These are phyloP conservation scores for Proctacanthus coquilletti DNA, from an alignment of 1,140 invertebrate species.

Conservation along the genomic window DNA sequence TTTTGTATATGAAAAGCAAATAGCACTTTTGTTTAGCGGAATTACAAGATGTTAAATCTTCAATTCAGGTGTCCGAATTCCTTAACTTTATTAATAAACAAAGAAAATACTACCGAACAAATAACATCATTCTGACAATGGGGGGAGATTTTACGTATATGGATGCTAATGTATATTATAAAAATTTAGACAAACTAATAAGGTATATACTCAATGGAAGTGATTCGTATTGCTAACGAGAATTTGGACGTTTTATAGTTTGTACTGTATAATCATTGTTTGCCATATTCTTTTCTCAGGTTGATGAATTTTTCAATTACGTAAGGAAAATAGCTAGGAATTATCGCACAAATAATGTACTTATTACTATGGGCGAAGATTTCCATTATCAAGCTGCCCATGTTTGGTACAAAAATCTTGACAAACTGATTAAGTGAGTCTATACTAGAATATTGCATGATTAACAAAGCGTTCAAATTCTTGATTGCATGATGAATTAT, in stretches of 20 bases:
- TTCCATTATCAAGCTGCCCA: constrained; percentile 78
- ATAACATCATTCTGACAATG: constrained; percentile 82
- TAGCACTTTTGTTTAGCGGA: too few species aligned
- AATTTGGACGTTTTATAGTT: too few species aligned
- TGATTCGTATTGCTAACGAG: too few species aligned
- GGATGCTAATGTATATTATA: constrained; percentile 69
- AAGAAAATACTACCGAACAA: constrained; percentile 41
- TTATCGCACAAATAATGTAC: constrained; percentile 55
- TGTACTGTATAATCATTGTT: too few species aligned
- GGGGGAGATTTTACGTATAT: constrained; percentile 87
- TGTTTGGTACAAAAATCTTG: constrained; percentile 74
- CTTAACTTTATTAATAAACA: constrained; percentile 38
- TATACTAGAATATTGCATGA: too few species aligned
- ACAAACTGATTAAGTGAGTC: constrained; percentile 70
- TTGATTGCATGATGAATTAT: too few species aligned
- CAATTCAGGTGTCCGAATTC: constrained; percentile 40
- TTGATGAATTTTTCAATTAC: constrained; percentile 39
- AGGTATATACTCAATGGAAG: too few species aligned
- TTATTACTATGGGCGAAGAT: constrained; percentile 88
- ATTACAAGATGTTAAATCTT: too few species aligned
- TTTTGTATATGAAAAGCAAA: too few species aligned
- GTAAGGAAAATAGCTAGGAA: constrained; percentile 33
- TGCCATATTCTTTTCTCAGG: constrained; percentile 23
- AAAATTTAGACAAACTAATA: constrained; percentile 81
- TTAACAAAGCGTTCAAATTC: too few species aligned